Percentiles rank a stretch among this genome's conserved stretches.
Evolutionary conservation across 30 jellyfish, hydroid and myxozoan species (phyloP).

Genomic region (Pelagia noctiluca): DNA sequence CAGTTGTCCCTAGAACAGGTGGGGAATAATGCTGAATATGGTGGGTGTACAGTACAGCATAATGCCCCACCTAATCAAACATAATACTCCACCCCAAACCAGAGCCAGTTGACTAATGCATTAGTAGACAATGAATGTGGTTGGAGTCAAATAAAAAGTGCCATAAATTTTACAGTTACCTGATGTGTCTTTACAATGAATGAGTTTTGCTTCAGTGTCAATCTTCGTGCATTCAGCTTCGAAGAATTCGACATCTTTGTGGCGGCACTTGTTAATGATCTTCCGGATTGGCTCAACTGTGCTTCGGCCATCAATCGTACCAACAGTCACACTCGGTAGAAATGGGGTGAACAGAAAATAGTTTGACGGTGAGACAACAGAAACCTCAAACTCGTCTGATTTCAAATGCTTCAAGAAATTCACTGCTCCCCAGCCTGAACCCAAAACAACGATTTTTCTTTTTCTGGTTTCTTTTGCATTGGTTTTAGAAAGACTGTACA

Average conservation of each 20-base stretch:
- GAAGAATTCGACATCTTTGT: conserved; percentile 58
- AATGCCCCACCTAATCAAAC: too few relatives aligned
- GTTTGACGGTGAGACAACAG: conserved; percentile 92
- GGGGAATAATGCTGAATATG: too few relatives aligned
- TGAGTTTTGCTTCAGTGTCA: conserved; percentile 45
- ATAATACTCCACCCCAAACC: too few relatives aligned
- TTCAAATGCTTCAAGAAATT: conserved; percentile 75
- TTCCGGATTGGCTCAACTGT: conserved; percentile 87
- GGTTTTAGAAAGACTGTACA: not conserved
- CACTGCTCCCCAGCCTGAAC: conserved; percentile 99
- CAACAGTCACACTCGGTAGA: conserved; percentile 96
- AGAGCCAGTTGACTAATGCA: too few relatives aligned
- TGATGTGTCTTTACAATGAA: conserved; percentile 73
- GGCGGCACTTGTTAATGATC: conserved; percentile 57
- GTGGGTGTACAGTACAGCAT: too few relatives aligned
- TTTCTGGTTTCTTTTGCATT: conserved; percentile 34
- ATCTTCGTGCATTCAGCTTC: conserved; percentile 91
- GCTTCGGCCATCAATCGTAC: conserved; percentile 90
- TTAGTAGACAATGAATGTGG: too few relatives aligned
- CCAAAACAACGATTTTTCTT: conserved; percentile 81
- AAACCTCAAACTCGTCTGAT: conserved; percentile 74
- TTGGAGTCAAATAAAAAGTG: not conserved
- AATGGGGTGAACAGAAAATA: conserved; percentile 91
- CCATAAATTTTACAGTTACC: conserved; percentile 40
- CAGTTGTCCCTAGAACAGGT: too few relatives aligned